Conservation (phyloP, 2,888 invertebrate genomes). For the Pachymerium ferrugineum region DNA sequence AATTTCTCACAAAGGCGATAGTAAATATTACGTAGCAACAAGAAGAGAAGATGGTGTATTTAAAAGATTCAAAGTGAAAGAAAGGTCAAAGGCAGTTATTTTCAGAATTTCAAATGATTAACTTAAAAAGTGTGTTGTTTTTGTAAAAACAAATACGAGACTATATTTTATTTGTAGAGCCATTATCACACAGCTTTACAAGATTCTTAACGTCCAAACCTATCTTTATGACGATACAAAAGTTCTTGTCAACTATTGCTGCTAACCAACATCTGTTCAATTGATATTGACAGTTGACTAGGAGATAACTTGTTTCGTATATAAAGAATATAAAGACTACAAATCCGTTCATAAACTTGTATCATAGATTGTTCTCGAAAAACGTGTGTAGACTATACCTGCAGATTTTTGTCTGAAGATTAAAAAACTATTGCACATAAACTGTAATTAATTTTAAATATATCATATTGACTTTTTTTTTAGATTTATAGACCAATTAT, state of each 20-base stretch:
- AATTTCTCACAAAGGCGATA: background rate
- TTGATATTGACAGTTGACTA: constrained; percentile 14
- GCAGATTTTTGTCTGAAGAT: constrained; percentile 22
- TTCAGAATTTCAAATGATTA: too few species aligned
- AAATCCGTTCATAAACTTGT: constrained; percentile 23
- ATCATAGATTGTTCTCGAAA: constrained; percentile 16
- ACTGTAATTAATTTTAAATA: too few species aligned
- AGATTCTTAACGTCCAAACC: constrained; percentile 16
- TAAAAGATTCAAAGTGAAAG: background rate
- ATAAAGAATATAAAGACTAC: constrained; percentile 15
- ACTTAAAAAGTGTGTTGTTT: background rate
- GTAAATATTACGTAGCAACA: background rate
- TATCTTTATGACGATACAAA: constrained; percentile 16
- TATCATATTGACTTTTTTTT: too few species aligned
- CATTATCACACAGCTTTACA: constrained; percentile 17
- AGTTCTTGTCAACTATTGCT: background rate
- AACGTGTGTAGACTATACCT: constrained; percentile 14
- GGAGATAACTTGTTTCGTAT: constrained; percentile 3
- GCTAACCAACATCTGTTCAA: background rate
- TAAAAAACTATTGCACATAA: constrained; percentile 16
- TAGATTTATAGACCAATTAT: too few species aligned
- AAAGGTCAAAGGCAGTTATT: too few species aligned
- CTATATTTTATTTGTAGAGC: background rate
- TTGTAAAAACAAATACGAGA: background rate
- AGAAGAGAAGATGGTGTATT: background rate